A percentile compares a stretch with the other conserved stretches of the same genome.
phyloP scores from a whole-genome alignment of 2,888 invertebrate species.

The Papilio elwesi region DNA sequence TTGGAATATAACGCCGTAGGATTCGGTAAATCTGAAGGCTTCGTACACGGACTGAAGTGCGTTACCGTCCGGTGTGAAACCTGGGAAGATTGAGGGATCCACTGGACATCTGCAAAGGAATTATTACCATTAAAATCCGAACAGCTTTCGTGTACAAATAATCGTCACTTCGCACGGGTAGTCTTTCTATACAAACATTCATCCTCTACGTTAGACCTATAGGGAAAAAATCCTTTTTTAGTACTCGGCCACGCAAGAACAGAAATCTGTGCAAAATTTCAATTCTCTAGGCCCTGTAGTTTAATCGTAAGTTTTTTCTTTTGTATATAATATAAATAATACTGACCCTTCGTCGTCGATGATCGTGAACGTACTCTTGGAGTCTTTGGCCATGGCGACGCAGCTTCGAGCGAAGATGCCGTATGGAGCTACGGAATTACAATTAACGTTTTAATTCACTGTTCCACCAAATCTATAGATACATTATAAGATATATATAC shows the following conservation, averaged over 20 bases:
- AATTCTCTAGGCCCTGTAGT: too few species aligned
- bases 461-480: background rate
- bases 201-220: too few species aligned
- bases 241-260: too few species aligned
- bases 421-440: conserved; percentile 90
- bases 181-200: too few species aligned
- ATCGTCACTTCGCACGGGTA: too few species aligned
- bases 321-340: background rate
- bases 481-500: background rate
- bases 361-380: conserved; percentile 97
- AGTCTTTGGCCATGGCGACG: conserved; percentile 98
- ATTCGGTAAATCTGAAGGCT: conserved; percentile 97
- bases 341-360: conserved; percentile 95
- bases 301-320: too few species aligned
- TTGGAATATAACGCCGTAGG: conserved; percentile 98
- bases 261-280: too few species aligned
- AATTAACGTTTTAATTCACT: conserved; percentile 24
- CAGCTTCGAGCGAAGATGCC: conserved; percentile 98
- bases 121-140: background rate
- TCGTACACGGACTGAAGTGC: conserved; percentile 96
- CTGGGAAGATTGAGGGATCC: conserved; percentile 96
- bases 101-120: conserved; percentile 89
- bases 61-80: conserved; percentile 95
- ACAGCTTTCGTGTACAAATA: background rate
- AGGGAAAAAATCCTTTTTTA: too few species aligned